Base-by-base conservation (phyloP, 2,888 invertebrate genomes). In the Zhengitettix transpicula region DNA sequence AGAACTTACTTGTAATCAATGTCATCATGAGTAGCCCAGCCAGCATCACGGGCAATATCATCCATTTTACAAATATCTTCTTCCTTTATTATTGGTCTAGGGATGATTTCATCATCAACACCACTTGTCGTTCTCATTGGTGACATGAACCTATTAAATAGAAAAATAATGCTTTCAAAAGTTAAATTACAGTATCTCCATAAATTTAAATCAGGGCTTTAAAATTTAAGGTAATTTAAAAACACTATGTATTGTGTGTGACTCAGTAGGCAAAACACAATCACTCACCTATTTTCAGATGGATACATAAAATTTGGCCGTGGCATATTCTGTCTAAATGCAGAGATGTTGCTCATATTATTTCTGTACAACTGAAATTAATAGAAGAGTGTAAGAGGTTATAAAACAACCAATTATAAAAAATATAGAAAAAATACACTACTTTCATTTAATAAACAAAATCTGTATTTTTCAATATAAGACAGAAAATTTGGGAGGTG, bases 41-140 rank as follows among this genome's bases (percentile, higher is more conserved):
- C 93, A 68, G 88, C 86, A 70, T 91, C 88, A 68, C 87, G 84
- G 54, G 89, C 83, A 66, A 94, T 88, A 70, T 93, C 89, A 74
- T 95, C 95, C 78, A 96, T 86, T 61, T 89, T 87, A 69, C 87
- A 89, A 68, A 96, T 80, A 73, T 94, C 93, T 71, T 94, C 93
- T 70, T 94, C 93, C 67, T 89, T 88, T 67, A 96, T 90, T 65
- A 96, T 95, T 62, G 95, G 90, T 59, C 89, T 80, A 65, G 87
- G 83, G 61, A 80, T 75, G 60, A 86, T 75, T 68, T 82, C 79
- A 65, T 83, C 85, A 56, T 59, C 60, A 52, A 52, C 62, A 16
- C 55, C 56, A 42, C 55, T 57, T 17, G 60, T 42, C 15, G 61
- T 51, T 47, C 58, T 52, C n/a, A 58, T 28, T 11, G 58, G 60